Evolutionary conservation across 2,113 vertebrate species (phyloP), one percentile per base, ranked within the genome.

Genomic region (Synchiropus splendidus): DNA sequence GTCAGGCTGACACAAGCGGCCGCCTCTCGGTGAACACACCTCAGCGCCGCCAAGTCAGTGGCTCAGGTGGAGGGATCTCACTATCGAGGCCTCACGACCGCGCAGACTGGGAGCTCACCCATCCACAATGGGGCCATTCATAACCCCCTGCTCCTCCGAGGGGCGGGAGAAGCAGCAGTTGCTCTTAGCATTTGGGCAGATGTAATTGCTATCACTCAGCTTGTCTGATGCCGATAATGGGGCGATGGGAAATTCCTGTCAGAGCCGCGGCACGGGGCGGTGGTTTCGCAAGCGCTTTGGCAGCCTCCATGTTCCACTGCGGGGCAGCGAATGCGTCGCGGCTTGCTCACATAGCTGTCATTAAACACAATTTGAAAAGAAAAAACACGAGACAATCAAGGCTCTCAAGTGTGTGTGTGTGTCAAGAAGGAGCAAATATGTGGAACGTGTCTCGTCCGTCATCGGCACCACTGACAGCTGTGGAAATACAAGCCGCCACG

Each of bases 191-290:
- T 14, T 42, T 30, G 40, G 21, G 21, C 21, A 27, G 21, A 42
- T 42, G 40, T 42, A 42, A 42, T 42, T 31, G 40, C 40, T 13
- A 31, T 42, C 18, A 42, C 40, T 42, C 40, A 42, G 40, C 21
- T 27, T 27, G 21, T 42, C 40, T 42, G 21, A 42, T 42, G 40
- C 40, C 27, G 40, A 42, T 42, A 42, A 42, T 42, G 13, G 40
- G n/a, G 14, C 21, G 40, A 42, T 42, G 40, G 40, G 40, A 42
- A 42, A 42, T 42, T 42, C 40, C 40, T 42, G 40, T 42, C 40
- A 42, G 40, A 31, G 14, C 14, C 10, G 40, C 9, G 27, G 34
- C 34, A n/a, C 6, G 4, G n/a, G n/a, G n/a, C n/a, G n/a, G n/a
- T n/a, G n/a, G 18, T 42, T 42, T 42, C 40, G 21, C 40, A 42